phyloP scores from a whole-genome alignment of 2,797 vertebrate species.

The Acestrorhynchus altus region DNA sequence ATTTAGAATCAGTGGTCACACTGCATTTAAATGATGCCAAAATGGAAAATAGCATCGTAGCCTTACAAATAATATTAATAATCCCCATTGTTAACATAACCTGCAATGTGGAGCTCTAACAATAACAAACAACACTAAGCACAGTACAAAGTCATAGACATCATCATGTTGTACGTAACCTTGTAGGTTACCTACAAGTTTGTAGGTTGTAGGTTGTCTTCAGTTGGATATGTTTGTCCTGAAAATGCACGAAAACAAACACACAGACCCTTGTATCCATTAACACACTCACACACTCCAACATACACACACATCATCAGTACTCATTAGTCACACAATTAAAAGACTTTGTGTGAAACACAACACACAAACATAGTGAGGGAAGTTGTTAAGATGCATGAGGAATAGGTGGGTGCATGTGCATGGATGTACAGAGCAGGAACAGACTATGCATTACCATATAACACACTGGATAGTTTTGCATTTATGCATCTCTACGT shows the following conservation, averaged over 20 bases:
- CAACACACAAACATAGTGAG: constrained; percentile 62
- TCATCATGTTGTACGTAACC: too few relatives aligned
- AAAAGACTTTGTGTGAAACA: constrained; percentile 72
- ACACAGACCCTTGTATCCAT: background rate
- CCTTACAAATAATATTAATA: too few relatives aligned
- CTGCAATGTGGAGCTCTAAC: too few relatives aligned
- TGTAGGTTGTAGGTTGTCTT: too few relatives aligned
- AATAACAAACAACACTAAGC: too few relatives aligned
- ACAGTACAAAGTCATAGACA: too few relatives aligned
- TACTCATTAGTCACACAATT: constrained; percentile 80
- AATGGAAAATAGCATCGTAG: too few relatives aligned
- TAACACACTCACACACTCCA: background rate
- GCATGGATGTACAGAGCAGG: constrained; percentile 39
- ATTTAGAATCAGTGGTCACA: too few relatives aligned
- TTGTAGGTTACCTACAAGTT: too few relatives aligned
- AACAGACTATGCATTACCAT: constrained; percentile 63
- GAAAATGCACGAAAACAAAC: constrained; percentile 52
- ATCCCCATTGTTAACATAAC: too few relatives aligned
- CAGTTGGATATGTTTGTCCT: constrained; percentile 52
- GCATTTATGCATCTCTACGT: constrained; percentile 49
- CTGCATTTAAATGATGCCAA: too few relatives aligned
- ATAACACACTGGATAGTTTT: constrained; percentile 56
- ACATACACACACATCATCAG: constrained; percentile 52
- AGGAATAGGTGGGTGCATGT: constrained; percentile 16
- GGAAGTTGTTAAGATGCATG: constrained; percentile 39